Base-by-base conservation (phyloP, 30 jellyfish, hydroid and myxozoan genomes). In the Catostylus mosaicus region DNA sequence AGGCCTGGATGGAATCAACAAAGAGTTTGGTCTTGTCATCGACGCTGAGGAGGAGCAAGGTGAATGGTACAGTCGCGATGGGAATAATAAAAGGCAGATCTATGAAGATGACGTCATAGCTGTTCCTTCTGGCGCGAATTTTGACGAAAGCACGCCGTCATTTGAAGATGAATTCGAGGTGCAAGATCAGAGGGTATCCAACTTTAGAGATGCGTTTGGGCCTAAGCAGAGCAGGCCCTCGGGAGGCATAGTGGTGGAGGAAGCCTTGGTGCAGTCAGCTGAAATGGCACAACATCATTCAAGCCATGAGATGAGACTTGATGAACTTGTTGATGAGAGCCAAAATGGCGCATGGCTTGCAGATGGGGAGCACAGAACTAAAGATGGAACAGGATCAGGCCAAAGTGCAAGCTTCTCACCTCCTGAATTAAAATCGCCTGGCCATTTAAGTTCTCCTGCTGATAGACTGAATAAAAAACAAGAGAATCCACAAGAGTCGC, bases 1-100 rank as follows among this genome's bases (percentile, higher is more conserved):
- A 10, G 95, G 95, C 46, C 73, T 84, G 48, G 95, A 84, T 73
- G 95, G 83, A 22, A 61, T 84, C 48, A 47, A 69, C 60, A 63
- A 34, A 32, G 95, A 84, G 56, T 59, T 73, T 62, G 95, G 88
- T 18, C 18, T 72, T 30, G 32, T 37, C 46, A 66, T 43, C 3
- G 30, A 29, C 16, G 51, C 75, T 14, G 70, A 61, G 1, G n/a
- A 33, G 30, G 59, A 70, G 24, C 6, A 64, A n/a, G 33, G 45
- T 7, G 71, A 27, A 23, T 3, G 8, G 12, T 50, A 5, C 63
- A 50, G 19, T 18, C 71, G 37, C 26, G 24, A 35, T 16, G 57
- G 16, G 22, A 45, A 27, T 9, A 14, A 31, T 9, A 14, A 31
- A 22, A 20, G 14, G 18, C 6, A 3, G 11, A 35, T 9, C 22